These are phyloP conservation scores for Symphodus melops DNA, from an alignment of 2,113 vertebrate species.

Conservation along the genomic window DNA sequence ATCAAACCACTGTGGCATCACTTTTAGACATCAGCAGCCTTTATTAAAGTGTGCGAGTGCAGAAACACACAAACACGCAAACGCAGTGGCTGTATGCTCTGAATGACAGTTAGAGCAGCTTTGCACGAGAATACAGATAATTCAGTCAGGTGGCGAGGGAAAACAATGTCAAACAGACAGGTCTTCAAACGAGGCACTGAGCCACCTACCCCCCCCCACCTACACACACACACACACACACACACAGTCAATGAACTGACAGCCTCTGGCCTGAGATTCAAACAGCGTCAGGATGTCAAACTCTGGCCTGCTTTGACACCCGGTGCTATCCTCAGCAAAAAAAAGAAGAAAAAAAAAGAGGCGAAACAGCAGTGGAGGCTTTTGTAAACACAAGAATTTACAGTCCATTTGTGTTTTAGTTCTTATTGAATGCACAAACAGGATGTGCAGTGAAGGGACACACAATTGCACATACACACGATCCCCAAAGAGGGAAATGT, in stretches of 20 bases:
- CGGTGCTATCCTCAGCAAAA: slow-evolving; percentile 79
- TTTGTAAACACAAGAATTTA: slow-evolving; percentile 67
- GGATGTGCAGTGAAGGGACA: slow-evolving; percentile 13
- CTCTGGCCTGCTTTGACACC: slow-evolving; percentile 73
- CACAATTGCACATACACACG: not conserved
- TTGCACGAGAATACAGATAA: slow-evolving; percentile 72
- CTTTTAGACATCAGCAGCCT: slow-evolving; percentile 15
- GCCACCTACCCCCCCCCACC: slow-evolving; percentile 22
- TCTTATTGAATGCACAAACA: slow-evolving; percentile 63
- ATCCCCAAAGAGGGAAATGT: slow-evolving; percentile 5
- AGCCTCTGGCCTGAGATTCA: slow-evolving; percentile 75
- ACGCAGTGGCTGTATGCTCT: slow-evolving; percentile 23
- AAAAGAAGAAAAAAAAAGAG: slow-evolving; percentile 61
- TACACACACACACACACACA: too few relatives aligned
- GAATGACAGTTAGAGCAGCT: slow-evolving; percentile 69
- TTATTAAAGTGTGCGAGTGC: slow-evolving; percentile 11
- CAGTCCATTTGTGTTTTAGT: slow-evolving; percentile 66
- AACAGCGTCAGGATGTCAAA: slow-evolving; percentile 74
- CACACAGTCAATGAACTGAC: slow-evolving; percentile 56
- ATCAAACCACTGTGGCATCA: slow-evolving; percentile 46
- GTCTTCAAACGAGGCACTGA: slow-evolving; percentile 70
- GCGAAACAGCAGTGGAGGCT: slow-evolving; percentile 57
- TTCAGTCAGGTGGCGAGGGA: slow-evolving; percentile 65
- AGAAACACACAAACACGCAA: slow-evolving; percentile 26
- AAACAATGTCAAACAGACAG: slow-evolving; percentile 77